Conservation (phyloP, 2,113 vertebrate species). For the Synodontis membranacea region DNA sequence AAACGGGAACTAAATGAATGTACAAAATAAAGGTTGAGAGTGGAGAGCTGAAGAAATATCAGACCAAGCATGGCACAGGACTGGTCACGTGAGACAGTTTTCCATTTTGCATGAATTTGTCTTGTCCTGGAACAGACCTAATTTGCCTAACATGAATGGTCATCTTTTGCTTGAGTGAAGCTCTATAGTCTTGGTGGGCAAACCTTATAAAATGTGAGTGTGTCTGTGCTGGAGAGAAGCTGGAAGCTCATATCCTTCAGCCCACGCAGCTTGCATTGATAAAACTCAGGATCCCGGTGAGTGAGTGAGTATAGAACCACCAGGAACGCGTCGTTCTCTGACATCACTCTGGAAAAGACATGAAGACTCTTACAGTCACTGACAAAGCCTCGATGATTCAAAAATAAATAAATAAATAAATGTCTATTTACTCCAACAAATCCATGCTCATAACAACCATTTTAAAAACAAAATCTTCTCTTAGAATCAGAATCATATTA, state of each 20-base stretch:
- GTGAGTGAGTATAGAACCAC: constrained; percentile 84
- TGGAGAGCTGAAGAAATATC: not conserved
- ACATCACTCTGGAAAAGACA: constrained; percentile 77
- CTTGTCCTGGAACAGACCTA: not conserved
- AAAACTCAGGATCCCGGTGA: constrained; percentile 89
- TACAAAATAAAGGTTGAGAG: not conserved
- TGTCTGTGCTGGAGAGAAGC: constrained; percentile 80
- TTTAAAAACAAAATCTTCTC: not conserved
- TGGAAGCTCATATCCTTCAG: constrained; percentile 77
- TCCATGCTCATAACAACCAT: not conserved
- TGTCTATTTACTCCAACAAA: not conserved
- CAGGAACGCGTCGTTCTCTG: constrained; percentile 83
- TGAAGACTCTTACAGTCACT: not conserved
- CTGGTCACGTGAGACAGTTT: no score
- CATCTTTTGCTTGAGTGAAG: not conserved
- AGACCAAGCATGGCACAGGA: not conserved
- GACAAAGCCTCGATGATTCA: not conserved
- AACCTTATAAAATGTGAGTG: constrained; percentile 84
- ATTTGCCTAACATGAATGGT: not conserved
- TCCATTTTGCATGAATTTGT: not conserved
- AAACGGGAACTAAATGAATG: not conserved
- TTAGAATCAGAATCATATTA: not conserved
- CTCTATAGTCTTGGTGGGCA: constrained; percentile 50
- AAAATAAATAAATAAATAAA: not conserved
- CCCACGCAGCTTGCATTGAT: constrained; percentile 77